Conservation (phyloP, 2,113 vertebrate genomes). For the Tenrec ecaudatus region DNA sequence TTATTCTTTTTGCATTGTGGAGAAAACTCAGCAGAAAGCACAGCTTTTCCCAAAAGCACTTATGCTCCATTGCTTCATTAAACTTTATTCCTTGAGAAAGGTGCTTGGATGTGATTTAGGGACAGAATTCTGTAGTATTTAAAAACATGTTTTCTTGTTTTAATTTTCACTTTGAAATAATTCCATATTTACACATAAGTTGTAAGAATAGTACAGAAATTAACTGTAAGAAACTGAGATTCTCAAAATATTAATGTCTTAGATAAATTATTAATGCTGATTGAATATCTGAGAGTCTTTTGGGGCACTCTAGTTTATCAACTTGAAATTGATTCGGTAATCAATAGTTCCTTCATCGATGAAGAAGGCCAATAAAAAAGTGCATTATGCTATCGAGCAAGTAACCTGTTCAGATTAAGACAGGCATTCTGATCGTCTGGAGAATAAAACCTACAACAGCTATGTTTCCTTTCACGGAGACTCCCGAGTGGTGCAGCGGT, state of each 20-base stretch:
- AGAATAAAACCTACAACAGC: no score
- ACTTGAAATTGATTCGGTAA: slow-evolving; percentile 39
- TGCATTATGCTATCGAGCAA: background rate
- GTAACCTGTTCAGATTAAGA: background rate
- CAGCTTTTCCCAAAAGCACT: background rate
- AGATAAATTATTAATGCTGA: background rate
- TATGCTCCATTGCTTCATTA: background rate
- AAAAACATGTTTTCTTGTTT: background rate
- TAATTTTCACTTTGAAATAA: background rate
- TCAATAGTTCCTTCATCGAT: background rate
- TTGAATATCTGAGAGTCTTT: background rate
- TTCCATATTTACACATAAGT: background rate
- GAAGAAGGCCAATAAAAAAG: background rate
- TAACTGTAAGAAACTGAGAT: background rate
- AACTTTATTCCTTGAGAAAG: slow-evolving; percentile 36
- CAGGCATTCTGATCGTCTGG: background rate
- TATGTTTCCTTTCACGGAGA: background rate
- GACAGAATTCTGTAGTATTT: background rate
- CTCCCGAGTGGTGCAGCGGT: background rate
- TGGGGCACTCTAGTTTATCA: background rate
- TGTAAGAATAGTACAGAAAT: background rate
- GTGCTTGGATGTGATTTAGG: background rate
- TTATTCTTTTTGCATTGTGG: background rate
- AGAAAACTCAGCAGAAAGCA: background rate
- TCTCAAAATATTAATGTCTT: background rate